Percentiles rank a stretch among this genome's conserved stretches.
These are phyloP conservation scores for Hydrozoanthus gracilis DNA, from an alignment of 92 coral and sea anemone genomes.

Conservation along the genomic window DNA sequence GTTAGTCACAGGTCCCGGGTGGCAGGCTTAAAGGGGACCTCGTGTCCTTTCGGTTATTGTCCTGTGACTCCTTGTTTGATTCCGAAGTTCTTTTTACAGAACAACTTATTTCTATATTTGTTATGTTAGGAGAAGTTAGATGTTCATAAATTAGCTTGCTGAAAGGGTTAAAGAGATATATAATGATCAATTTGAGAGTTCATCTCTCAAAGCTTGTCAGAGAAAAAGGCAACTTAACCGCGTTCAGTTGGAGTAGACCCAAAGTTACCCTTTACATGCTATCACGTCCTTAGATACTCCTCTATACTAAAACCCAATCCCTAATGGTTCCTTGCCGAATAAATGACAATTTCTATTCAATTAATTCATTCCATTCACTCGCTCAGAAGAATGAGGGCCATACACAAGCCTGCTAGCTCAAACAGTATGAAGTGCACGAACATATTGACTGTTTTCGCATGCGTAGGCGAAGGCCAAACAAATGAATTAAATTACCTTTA, in stretches of 20 bases:
- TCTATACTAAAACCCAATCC: neutral
- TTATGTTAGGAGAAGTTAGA: no score
- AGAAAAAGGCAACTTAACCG: neutral
- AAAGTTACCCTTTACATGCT: neutral
- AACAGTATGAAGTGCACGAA: neutral
- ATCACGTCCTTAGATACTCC: constrained; percentile 1
- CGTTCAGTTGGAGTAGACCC: constrained; percentile 4
- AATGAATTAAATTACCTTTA: no score
- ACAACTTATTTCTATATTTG: no score
- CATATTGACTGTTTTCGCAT: neutral
- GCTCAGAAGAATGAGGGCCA: neutral
- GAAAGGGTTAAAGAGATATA: no score
- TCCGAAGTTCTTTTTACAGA: no score
- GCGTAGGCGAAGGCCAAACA: no score
- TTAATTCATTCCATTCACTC: neutral
- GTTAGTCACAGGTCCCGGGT: no score
- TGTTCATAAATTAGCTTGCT: no score
- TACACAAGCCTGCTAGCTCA: constrained; percentile 6
- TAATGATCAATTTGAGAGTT: neutral
- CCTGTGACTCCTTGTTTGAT: no score
- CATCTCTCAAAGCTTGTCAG: neutral
- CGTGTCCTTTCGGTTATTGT: no score
- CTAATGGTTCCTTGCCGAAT: neutral
- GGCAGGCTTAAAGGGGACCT: no score
- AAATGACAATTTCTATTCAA: neutral